Evolutionary conservation across 2,797 vertebrate species (phyloP).

Genomic region (Paedocypris micromegethes): DNA sequence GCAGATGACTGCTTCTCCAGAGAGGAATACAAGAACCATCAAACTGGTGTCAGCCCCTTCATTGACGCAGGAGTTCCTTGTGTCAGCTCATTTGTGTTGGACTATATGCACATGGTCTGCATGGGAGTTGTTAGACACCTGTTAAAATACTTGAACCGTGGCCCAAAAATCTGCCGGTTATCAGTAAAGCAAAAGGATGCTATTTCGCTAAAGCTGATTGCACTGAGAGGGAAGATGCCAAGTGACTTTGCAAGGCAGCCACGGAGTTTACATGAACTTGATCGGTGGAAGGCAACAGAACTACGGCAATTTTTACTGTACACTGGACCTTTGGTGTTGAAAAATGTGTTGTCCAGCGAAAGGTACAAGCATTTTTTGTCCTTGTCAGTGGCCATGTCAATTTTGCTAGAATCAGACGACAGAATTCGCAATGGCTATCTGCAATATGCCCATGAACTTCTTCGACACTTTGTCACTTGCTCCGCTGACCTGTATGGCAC

Average conservation of each 20-base stretch:
- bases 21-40: too few relatives aligned
- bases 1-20: too few relatives aligned
- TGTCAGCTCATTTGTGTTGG: too few relatives aligned
- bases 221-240: not conserved
- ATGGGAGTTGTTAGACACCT: too few relatives aligned
- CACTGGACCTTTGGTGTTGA: not conserved
- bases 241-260: not conserved
- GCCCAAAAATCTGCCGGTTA: not conserved
- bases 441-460: not conserved
- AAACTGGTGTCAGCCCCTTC: constrained; percentile 17
- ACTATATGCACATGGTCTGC: too few relatives aligned
- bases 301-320: not conserved
- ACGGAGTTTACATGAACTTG: not conserved
- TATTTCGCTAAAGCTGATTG: not conserved
- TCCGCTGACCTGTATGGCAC: not conserved
- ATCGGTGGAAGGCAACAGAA: not conserved
- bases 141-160: not conserved
- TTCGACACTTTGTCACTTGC: not conserved
- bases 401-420: not conserved
- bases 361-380: not conserved
- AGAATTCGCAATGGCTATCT: not conserved
- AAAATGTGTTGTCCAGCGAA: not conserved
- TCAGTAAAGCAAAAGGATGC: not conserved
- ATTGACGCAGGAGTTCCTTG: constrained; percentile 20
- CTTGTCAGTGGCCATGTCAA: not conserved